These are phyloP conservation scores for Sebastolobus altivelis DNA, from an alignment of 2,797 vertebrate species.

Conservation along the genomic window DNA sequence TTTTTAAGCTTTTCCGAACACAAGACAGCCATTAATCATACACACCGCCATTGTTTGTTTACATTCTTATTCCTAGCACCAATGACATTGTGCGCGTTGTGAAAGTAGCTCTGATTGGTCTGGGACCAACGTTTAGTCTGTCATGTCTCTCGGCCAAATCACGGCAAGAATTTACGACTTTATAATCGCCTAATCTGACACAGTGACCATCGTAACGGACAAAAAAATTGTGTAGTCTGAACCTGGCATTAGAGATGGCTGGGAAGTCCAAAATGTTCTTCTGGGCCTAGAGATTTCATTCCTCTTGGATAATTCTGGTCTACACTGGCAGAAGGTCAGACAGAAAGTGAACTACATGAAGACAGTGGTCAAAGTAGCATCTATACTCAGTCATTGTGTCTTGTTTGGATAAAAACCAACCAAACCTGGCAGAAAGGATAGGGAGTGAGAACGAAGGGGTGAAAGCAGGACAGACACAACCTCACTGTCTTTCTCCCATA, in stretches of 20 bases:
- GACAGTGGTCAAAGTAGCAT: slow-evolving; percentile 57
- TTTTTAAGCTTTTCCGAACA: not conserved
- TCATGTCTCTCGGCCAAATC: not conserved
- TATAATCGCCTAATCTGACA: not conserved
- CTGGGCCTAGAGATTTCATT: slow-evolving; percentile 3
- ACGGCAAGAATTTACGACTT: not conserved
- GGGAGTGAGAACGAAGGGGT: not conserved
- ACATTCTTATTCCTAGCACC: not conserved
- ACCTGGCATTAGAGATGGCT: slow-evolving; percentile 4
- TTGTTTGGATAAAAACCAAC: slow-evolving; percentile 37
- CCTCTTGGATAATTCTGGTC: slow-evolving; percentile 4
- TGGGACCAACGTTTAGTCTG: not conserved
- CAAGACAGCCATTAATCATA: not conserved
- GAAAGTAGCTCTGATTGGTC: not conserved
- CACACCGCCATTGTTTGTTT: not conserved
- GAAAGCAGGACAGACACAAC: slow-evolving; percentile 21
- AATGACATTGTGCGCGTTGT: not conserved
- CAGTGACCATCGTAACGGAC: not conserved
- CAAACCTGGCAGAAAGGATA: slow-evolving; percentile 22
- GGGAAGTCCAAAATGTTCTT: slow-evolving; percentile 10
- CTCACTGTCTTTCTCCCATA: not conserved
- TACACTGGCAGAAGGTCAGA: slow-evolving; percentile 9
- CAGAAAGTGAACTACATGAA: slow-evolving; percentile 29
- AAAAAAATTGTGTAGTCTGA: not conserved
- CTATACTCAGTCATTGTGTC: slow-evolving; percentile 34